Evolutionary conservation across 2,888 invertebrate genomes (phyloP).

Genomic region (Sphaerolaimus hirsutus): DNA sequence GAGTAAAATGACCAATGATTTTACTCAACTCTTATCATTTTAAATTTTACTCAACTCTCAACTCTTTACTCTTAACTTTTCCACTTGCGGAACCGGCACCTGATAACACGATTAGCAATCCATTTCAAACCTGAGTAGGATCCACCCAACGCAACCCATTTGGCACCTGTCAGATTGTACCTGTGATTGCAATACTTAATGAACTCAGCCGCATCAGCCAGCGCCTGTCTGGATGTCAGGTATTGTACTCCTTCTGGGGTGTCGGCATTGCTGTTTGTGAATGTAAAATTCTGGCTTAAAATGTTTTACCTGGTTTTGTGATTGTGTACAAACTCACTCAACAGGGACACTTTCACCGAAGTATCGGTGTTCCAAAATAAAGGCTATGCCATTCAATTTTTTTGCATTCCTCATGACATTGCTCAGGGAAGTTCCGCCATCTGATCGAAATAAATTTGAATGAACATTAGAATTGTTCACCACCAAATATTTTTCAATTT

Average conservation of each 20-base stretch:
- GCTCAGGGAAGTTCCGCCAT: not conserved
- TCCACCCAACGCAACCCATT: slow-evolving; percentile 76
- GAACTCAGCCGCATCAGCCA: slow-evolving; percentile 59
- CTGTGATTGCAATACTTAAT: slow-evolving; percentile 28
- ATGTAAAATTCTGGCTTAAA: too few species aligned
- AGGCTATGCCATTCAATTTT: not conserved
- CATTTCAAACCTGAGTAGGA: slow-evolving; percentile 47
- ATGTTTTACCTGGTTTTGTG: too few species aligned
- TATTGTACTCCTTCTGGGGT: slow-evolving; percentile 35
- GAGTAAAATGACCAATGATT: too few species aligned
- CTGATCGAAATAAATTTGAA: not conserved
- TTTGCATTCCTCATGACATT: not conserved
- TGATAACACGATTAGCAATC: too few species aligned
- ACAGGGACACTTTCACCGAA: not conserved
- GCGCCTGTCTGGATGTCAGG: slow-evolving; percentile 36
- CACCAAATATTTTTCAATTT: not conserved
- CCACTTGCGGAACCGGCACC: too few species aligned
- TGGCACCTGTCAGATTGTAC: slow-evolving; percentile 23
- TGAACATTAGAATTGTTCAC: not conserved
- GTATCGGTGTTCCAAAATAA: not conserved
- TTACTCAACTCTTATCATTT: too few species aligned
- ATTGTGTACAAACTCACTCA: not conserved
- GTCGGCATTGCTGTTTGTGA: not conserved
- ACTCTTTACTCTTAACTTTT: too few species aligned
- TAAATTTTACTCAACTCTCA: too few species aligned